Evolutionary conservation across 2,888 invertebrate genomes (phyloP).

Genomic region (Ochlodes sylvanus): DNA sequence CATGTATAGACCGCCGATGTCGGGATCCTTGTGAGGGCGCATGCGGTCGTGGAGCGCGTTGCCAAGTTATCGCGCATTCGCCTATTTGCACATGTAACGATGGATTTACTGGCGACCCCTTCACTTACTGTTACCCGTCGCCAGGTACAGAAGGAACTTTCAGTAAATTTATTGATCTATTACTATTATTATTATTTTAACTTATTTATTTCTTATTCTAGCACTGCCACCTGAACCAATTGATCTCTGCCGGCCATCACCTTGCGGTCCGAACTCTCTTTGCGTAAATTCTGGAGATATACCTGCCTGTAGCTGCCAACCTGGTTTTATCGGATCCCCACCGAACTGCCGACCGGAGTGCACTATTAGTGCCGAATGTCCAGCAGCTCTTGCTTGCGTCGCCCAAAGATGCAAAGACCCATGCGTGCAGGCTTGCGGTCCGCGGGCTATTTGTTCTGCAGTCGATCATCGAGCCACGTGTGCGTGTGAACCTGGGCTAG

Average conservation of each 20-base stretch:
- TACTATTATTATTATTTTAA: too few relatives aligned
- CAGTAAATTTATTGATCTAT: neutral
- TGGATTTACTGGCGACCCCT: conserved; percentile 89
- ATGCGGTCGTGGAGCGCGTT: conserved; percentile 89
- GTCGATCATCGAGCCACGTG: conserved; percentile 88
- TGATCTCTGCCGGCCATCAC: conserved; percentile 88
- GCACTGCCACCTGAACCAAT: conserved; percentile 55
- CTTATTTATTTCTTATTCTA: conserved; percentile 48
- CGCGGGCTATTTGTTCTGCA: conserved; percentile 83
- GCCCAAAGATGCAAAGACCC: conserved; percentile 87
- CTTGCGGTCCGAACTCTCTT: conserved; percentile 87
- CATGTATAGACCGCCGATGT: conserved; percentile 89
- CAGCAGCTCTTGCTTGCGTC: conserved; percentile 87
- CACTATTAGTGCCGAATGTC: conserved; percentile 88
- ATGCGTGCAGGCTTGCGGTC: conserved; percentile 88
- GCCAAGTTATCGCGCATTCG: conserved; percentile 90
- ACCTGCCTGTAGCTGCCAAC: conserved; percentile 87
- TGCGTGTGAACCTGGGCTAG: conserved; percentile 84
- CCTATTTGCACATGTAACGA: conserved; percentile 90
- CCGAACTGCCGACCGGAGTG: conserved; percentile 89
- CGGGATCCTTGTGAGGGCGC: conserved; percentile 90
- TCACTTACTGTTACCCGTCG: conserved; percentile 85
- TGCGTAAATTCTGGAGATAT: conserved; percentile 86
- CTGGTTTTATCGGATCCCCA: conserved; percentile 86
- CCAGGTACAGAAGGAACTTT: conserved; percentile 72